Evolutionary conservation across 2,113 vertebrate species (phyloP), one percentile per base, ranked within the genome.

Genomic region (Podarcis cretensis): DNA sequence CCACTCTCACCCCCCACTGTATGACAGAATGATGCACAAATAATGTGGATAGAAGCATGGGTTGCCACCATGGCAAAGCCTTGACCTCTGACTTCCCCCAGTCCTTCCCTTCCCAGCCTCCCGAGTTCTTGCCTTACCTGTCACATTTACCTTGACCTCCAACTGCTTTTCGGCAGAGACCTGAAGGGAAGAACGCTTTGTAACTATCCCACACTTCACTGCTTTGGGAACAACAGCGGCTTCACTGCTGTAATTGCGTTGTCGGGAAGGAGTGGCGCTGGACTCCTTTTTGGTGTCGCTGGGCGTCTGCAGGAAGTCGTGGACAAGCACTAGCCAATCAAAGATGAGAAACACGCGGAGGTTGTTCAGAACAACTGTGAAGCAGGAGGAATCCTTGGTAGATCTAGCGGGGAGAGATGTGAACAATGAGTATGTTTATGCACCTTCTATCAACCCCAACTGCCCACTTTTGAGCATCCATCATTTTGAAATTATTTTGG

Each of bases 281-380:
- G 96, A 96, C 27, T 68, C 18, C 77, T 95, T 97, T 78, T 94
- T 97, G 57, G 83, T 7, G 10, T 98, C 98, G 8, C 95, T 96
- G 0, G 98, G 98, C 65, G 97, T 96, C 0, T 92, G 96, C 1
- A 99, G 93, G 89, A 99, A 99, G 90, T 98, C 98, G 21, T 96
- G 97, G 4, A 99, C 98, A 74, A 99, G 96, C 43, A 98, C 94
- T 37, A 99, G 89, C 99, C 99, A 99, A 94, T 99, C 99, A 86
- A 99, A 99, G 92, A 99, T 99, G 48, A 99, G 97, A 89, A 99
- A 99, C 0, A 99, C 98, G 6, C 99, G 96, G 21, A 99, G 97
- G 89, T 98, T 99, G 95, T 99, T 99, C 90, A 99, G 97, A 78
- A 99, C 98, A 13, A 99, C 97, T 0, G 99, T 99, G 92, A 99